These are phyloP conservation scores for Thecocarcelia acutangulata DNA, from an alignment of 2,888 invertebrate species.

Conservation along the genomic window DNA sequence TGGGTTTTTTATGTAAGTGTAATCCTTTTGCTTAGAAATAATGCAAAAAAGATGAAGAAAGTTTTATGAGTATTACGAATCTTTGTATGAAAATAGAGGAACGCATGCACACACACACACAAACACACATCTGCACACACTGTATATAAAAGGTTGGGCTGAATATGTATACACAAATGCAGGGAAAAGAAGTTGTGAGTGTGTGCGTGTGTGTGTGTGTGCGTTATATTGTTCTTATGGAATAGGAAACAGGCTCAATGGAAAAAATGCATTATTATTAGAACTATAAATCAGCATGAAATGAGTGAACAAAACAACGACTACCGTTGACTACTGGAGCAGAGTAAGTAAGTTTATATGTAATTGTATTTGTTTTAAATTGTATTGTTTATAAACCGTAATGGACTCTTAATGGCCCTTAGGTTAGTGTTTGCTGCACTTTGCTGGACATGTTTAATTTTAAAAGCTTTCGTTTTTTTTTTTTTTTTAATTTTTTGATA, in stretches of 20 bases:
- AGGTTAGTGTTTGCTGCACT: conserved; percentile 45
- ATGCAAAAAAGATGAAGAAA: conserved; percentile 66
- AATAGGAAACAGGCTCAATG: conserved; percentile 59
- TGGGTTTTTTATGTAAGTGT: conserved; percentile 69
- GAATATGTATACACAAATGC: conserved; percentile 1
- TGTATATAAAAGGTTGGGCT: not conserved
- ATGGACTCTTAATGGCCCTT: conserved; percentile 59
- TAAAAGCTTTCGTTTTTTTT: conserved; percentile 45
- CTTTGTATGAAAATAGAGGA: conserved; percentile 34
- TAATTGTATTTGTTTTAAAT: conserved; percentile 19
- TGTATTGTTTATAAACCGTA: conserved; percentile 62
- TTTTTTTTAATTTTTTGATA: conserved; percentile 17
- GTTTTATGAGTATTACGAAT: conserved; percentile 61
- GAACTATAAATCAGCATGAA: conserved; percentile 80
- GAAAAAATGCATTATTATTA: conserved; percentile 75
- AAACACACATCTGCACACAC: conserved; percentile 12
- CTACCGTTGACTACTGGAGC: conserved; percentile 53
- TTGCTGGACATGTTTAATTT: conserved; percentile 38
- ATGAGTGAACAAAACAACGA: conserved; percentile 75
- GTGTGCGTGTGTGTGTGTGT: too few relatives aligned
- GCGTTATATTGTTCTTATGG: conserved; percentile 22
- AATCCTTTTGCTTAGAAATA: conserved; percentile 68
- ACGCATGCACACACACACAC: conserved; percentile 11
- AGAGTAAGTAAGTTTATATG: conserved; percentile 16
- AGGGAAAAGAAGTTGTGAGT: conserved; percentile 52